These are phyloP conservation scores for Prosapia bicincta DNA, from an alignment of 2,888 invertebrate genomes.

Conservation along the genomic window DNA sequence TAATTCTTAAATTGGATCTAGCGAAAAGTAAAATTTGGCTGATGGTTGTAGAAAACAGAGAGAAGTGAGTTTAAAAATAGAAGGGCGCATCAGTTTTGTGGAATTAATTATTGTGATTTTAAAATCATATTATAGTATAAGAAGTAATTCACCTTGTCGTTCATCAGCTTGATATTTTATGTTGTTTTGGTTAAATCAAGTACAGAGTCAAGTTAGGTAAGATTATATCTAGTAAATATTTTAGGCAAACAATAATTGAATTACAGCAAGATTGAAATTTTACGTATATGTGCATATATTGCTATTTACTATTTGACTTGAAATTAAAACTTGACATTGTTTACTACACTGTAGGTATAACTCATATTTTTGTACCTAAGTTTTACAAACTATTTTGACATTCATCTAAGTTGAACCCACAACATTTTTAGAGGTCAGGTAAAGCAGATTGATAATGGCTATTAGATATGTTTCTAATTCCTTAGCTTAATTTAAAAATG, in stretches of 20 bases:
- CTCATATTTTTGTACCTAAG: too few relatives aligned
- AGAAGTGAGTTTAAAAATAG: constrained; percentile 2
- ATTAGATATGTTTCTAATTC: too few relatives aligned
- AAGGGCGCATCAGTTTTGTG: neutral
- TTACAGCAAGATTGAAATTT: too few relatives aligned
- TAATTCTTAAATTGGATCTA: constrained; percentile 2
- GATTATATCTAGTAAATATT: neutral
- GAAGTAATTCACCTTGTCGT: neutral
- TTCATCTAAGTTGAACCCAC: neutral
- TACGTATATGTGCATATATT: too few relatives aligned
- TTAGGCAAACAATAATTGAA: too few relatives aligned
- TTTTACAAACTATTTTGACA: too few relatives aligned
- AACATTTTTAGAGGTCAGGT: neutral
- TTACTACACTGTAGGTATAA: too few relatives aligned
- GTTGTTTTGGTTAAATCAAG: neutral
- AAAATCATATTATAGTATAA: neutral
- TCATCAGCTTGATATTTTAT: neutral
- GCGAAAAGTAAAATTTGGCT: neutral
- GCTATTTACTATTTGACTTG: too few relatives aligned
- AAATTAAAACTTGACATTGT: too few relatives aligned
- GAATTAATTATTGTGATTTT: neutral
- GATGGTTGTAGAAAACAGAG: neutral
- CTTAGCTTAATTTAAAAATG: too few relatives aligned
- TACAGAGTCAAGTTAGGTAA: neutral
- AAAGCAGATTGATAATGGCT: too few relatives aligned